A percentile compares a stretch with the other conserved stretches of the same genome.
Conservation (phyloP, 2,113 vertebrate genomes). For the Telmatochromis sp. region DNA sequence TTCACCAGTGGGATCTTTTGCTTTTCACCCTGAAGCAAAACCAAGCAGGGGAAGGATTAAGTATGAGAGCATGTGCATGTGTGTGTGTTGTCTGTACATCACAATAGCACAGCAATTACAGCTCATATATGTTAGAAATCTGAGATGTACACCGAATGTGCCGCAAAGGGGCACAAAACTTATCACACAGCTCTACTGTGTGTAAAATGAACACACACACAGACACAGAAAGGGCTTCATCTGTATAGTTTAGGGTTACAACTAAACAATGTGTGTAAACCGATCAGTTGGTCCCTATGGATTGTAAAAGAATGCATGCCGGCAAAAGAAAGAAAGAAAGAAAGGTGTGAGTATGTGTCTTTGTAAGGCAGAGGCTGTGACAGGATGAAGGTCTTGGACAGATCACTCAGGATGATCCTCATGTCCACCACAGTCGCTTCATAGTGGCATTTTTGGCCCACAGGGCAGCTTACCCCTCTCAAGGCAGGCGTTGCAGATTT, state of each 20-base stretch:
- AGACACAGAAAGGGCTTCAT: not conserved
- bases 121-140: conserved; percentile 13
- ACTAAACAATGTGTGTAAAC: conserved; percentile 26
- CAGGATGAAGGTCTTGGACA: not conserved
- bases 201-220: not conserved
- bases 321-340: not conserved
- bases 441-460: not conserved
- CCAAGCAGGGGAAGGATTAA: not conserved
- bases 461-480: not conserved
- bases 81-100: not conserved
- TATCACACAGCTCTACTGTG: not conserved
- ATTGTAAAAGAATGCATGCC: not conserved
- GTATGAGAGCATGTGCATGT: not conserved
- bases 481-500: not conserved
- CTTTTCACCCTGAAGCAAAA: not conserved
- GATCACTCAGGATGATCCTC: not conserved
- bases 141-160: not conserved
- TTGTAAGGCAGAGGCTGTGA: not conserved
- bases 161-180: not conserved
- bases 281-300: conserved; percentile 1
- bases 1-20: not conserved
- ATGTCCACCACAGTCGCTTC: not conserved
- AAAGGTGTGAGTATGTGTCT: not conserved
- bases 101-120: conserved; percentile 10
- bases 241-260: conserved; percentile 20